Conservation (phyloP, 2,888 invertebrate genomes). For the Diaperis boleti region DNA sequence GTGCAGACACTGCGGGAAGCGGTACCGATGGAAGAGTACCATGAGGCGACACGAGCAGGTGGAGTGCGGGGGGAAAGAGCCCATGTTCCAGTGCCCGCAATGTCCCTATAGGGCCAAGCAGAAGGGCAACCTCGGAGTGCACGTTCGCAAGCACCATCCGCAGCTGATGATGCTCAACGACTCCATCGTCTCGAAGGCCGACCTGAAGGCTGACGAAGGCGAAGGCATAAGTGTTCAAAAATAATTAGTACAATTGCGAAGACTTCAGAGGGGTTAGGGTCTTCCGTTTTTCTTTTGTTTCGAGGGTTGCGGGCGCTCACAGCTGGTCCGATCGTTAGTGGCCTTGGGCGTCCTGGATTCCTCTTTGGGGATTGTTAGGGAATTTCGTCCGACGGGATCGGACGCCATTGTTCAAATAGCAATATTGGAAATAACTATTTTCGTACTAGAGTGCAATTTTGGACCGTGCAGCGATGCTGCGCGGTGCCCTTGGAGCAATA, state of each 20-base stretch:
- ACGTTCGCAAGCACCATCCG: slow-evolving; percentile 81
- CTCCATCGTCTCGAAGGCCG: slow-evolving; percentile 36
- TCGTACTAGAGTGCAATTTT: slow-evolving; percentile 29
- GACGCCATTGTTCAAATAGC: slow-evolving; percentile 7
- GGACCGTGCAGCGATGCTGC: slow-evolving; percentile 27
- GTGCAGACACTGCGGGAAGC: slow-evolving; percentile 86
- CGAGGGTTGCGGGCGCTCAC: slow-evolving; percentile 8
- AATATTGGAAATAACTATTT: too few relatives aligned
- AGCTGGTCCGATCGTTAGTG: background rate
- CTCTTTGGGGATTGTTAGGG: slow-evolving; percentile 21
- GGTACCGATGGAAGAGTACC: slow-evolving; percentile 89
- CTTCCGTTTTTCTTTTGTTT: slow-evolving; percentile 22
- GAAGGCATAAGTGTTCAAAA: slow-evolving; percentile 35
- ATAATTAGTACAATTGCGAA: slow-evolving; percentile 40
- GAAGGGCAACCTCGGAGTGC: slow-evolving; percentile 84
- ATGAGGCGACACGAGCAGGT: slow-evolving; percentile 78
- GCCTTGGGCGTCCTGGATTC: background rate
- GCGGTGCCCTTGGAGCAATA: slow-evolving; percentile 37
- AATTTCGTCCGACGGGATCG: slow-evolving; percentile 20
- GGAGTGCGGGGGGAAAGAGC: slow-evolving; percentile 85
- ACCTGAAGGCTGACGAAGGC: slow-evolving; percentile 16
- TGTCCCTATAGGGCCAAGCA: slow-evolving; percentile 87
- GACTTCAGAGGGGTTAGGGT: slow-evolving; percentile 31
- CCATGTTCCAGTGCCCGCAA: slow-evolving; percentile 83
- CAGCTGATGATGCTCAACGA: slow-evolving; percentile 39